phyloP scores from a whole-genome alignment of 2,797 vertebrate genomes.

The Heliangelus exortis region DNA sequence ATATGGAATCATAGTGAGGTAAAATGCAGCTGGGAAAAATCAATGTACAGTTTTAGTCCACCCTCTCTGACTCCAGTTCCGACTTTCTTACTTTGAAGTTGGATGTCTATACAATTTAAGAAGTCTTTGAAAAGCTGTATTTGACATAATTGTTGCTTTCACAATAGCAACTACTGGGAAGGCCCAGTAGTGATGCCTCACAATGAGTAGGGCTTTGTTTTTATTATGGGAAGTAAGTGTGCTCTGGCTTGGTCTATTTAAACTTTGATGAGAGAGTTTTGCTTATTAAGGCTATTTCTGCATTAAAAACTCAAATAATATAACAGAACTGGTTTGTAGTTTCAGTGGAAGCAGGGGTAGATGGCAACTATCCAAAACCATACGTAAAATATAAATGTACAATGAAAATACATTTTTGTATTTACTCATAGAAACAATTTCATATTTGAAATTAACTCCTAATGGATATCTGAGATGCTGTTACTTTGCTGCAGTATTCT shows the following conservation, averaged over 20 bases:
- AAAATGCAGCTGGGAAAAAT: not conserved
- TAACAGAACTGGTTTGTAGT: not conserved
- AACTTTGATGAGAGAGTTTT: not conserved
- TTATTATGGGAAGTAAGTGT: not conserved
- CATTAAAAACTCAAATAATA: not conserved
- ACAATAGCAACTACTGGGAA: not conserved
- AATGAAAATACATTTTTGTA: not conserved
- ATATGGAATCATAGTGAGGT: not conserved
- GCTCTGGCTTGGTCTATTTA: not conserved
- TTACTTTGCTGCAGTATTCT: constrained; percentile 26
- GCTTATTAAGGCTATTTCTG: not conserved
- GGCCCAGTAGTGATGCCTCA: not conserved
- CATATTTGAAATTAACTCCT: not conserved
- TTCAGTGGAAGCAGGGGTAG: not conserved
- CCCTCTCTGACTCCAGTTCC: not conserved
- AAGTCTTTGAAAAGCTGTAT: not conserved
- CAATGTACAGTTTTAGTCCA: not conserved
- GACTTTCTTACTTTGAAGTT: not conserved
- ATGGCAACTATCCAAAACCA: not conserved
- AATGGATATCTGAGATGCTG: not conserved
- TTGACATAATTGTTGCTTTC: not conserved
- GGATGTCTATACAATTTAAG: not conserved
- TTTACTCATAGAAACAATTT: not conserved
- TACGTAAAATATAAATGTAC: not conserved
- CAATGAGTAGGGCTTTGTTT: not conserved